phyloP scores from a whole-genome alignment of 2,113 vertebrate species.

The Circaetus gallicus region DNA sequence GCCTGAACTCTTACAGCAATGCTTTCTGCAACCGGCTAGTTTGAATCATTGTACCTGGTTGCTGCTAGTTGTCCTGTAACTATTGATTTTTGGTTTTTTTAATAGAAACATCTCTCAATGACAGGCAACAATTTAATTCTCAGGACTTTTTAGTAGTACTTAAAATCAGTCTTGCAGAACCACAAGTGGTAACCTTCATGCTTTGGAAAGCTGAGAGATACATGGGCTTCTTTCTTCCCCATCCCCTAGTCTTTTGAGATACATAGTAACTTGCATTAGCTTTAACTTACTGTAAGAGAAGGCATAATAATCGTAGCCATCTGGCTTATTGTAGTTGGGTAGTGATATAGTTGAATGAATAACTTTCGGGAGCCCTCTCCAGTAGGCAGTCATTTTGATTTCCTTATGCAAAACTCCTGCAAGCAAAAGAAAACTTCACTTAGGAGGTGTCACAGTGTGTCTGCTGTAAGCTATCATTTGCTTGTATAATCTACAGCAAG shows the following conservation, averaged over 20 bases:
- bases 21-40: neutral
- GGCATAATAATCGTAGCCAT: conserved; percentile 86
- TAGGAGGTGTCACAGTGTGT: neutral
- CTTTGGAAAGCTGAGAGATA: neutral
- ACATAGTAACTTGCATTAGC: neutral
- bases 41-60: neutral
- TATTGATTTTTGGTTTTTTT: neutral
- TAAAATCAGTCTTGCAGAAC: neutral
- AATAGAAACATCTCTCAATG: neutral
- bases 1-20: neutral
- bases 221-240: neutral
- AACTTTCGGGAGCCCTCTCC: conserved; percentile 83
- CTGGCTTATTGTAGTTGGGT: conserved; percentile 74
- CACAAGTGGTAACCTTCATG: neutral
- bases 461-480: neutral
- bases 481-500: neutral
- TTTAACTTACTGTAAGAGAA: conserved; percentile 85
- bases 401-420: conserved; percentile 74
- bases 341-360: conserved; percentile 85
- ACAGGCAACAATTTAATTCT: neutral
- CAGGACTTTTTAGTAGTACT: neutral
- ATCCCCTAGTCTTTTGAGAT: neutral
- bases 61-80: neutral
- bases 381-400: conserved; percentile 73
- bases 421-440: neutral